Conservation (phyloP, 2,797 vertebrate species). For the Diceros bicornis region DNA sequence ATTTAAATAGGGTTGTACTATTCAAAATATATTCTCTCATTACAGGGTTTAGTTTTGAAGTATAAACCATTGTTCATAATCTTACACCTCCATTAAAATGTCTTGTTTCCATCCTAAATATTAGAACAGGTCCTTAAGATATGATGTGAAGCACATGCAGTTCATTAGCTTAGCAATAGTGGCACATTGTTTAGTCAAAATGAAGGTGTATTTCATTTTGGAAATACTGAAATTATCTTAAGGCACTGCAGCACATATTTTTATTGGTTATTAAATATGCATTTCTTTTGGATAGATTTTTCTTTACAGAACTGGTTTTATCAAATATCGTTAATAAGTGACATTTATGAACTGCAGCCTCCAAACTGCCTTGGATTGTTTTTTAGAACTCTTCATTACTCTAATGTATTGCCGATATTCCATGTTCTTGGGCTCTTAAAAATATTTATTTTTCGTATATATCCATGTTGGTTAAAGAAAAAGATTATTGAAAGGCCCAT, state of each 20-base stretch:
- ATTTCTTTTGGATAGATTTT: conserved; percentile 57
- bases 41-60: conserved; percentile 62
- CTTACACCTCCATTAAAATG: conserved; percentile 52
- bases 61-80: conserved; percentile 70
- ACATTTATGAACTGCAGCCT: conserved; percentile 47
- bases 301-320: conserved; percentile 62
- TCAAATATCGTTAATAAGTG: conserved; percentile 66
- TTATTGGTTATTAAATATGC: conserved; percentile 21
- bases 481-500: conserved; percentile 85
- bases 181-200: not conserved
- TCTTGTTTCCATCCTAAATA: conserved; percentile 50
- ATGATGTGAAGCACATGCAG: conserved; percentile 40
- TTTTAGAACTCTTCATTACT: conserved; percentile 78
- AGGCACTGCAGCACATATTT: not conserved
- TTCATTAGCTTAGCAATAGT: conserved; percentile 59
- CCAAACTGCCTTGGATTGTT: not conserved
- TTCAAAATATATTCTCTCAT: conserved; percentile 75
- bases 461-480: conserved; percentile 80
- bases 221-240: conserved; percentile 64
- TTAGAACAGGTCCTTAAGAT: conserved; percentile 61
- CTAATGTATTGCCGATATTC: conserved; percentile 63
- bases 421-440: conserved; percentile 76
- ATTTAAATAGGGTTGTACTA: conserved; percentile 73
- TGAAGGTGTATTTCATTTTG: conserved; percentile 65
- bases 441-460: conserved; percentile 87